These are phyloP conservation scores for Amphiura filiformis DNA, from an alignment of 35 echinoderm and acorn worm species.

Conservation along the genomic window DNA sequence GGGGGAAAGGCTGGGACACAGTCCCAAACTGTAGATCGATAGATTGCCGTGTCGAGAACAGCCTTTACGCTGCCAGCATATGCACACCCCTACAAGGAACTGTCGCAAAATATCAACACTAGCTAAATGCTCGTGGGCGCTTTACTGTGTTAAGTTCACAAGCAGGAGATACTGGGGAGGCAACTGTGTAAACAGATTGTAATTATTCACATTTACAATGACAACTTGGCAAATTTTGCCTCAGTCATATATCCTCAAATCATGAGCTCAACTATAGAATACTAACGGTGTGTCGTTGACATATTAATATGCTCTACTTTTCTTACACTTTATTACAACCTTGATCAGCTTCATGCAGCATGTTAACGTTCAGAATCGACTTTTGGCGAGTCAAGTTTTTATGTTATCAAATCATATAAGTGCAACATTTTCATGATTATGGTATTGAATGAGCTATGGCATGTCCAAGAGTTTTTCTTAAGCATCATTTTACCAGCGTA, in stretches of 20 bases:
- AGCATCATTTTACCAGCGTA: background rate
- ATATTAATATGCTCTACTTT: too few relatives aligned
- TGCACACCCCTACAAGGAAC: background rate
- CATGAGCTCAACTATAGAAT: too few relatives aligned
- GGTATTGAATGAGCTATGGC: too few relatives aligned
- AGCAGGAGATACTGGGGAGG: background rate
- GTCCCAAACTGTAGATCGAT: background rate
- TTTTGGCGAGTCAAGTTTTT: too few relatives aligned
- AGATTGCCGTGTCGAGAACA: background rate
- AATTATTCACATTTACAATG: constrained; percentile 15
- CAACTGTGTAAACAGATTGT: background rate
- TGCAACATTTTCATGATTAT: too few relatives aligned
- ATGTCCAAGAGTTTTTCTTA: too few relatives aligned
- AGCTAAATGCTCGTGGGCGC: background rate
- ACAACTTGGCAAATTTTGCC: constrained; percentile 11
- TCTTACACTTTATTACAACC: too few relatives aligned
- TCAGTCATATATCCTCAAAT: background rate
- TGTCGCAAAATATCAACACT: constrained; percentile 2
- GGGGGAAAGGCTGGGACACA: background rate
- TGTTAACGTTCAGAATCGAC: too few relatives aligned
- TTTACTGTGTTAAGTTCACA: background rate
- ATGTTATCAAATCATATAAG: too few relatives aligned
- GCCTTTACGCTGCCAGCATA: background rate
- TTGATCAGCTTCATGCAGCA: too few relatives aligned
- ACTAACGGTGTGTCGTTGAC: too few relatives aligned